phyloP scores from a whole-genome alignment of 2,888 invertebrate genomes.

The Agrochola lota region DNA sequence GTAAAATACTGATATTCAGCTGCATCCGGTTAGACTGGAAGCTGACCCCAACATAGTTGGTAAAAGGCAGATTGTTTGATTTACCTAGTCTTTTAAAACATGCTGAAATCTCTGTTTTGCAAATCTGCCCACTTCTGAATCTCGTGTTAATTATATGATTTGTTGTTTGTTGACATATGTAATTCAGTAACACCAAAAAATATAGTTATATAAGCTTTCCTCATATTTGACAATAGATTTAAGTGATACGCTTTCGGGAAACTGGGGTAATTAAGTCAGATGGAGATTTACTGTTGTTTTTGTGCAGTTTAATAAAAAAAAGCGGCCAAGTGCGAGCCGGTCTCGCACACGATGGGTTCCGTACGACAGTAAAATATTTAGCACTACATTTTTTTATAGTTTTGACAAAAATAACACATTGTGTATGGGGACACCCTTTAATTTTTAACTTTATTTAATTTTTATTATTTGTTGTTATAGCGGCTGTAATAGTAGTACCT shows the following conservation, averaged over 20 bases:
- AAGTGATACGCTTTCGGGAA: conserved; percentile 13
- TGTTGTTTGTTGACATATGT: neutral
- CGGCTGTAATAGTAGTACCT: no score
- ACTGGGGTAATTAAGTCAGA: conserved; percentile 6
- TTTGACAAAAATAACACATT: neutral
- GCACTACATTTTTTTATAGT: no score
- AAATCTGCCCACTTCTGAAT: neutral
- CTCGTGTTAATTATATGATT: neutral
- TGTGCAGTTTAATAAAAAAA: neutral
- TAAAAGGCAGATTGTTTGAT: no score
- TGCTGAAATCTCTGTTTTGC: neutral
- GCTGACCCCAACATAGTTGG: no score
- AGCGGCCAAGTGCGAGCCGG: neutral
- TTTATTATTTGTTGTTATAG: neutral
- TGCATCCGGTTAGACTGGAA: no score
- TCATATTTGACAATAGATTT: conserved; percentile 8
- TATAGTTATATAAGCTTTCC: neutral
- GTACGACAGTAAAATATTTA: neutral
- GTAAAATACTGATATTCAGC: no score
- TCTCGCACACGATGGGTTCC: neutral
- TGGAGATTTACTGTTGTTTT: conserved; percentile 13
- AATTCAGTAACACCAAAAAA: conserved; percentile 25
- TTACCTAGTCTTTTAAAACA: neutral
- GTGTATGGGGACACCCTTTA: neutral
- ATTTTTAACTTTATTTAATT: no score